Base-by-base conservation (phyloP, 2,797 vertebrate species). In the Setipinna tenuifilis region DNA sequence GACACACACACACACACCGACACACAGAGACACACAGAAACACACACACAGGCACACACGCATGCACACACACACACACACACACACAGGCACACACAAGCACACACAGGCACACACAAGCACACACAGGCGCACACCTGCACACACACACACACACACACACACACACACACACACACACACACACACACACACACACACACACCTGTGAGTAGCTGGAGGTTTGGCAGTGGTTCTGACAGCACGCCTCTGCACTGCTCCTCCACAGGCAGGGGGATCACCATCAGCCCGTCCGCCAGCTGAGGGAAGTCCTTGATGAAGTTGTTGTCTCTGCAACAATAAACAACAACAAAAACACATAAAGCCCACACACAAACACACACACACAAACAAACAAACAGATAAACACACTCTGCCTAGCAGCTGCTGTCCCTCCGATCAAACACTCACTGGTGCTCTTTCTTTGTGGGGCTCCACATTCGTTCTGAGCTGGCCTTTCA, bases 301-400 rank as follows among this genome's bases (percentile, higher is more conserved):
- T 99, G 98, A 0, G 98, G 98, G 59, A 99, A 99, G 90, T 99
- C 98, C 93, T 99, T 99, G 90, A 99, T 98, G 92, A 98, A 99
- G 94, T 99, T 99, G 91, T 99, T 99, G 93, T 99, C 98, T 93
- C 98, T 99, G 95, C 86, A 87, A 87, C 12, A 84, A 10, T 71
- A 7, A 68, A 25, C 71, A 78, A 78, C 16, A 41, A 41, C 71
- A 78, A 75, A 2, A 17, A 19, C 17, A 19, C 14, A 16, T 28
- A 71, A 14, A 75, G 31, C 28, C 35, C 21, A 21, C 58, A 21
- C 21, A 19, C 58, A 59, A 59, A 19, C 3, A 59, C 21, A 59
- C 58, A 21, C 28, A 75, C 21, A 21, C 58, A 21, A 59, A 19
- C 58, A 59, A 59, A 19, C 3, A 59, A 59, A 59, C 58, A 21